A percentile compares a stretch with the other conserved stretches of the same genome.
Conservation (phyloP, 2,113 vertebrate species). For the Oryzias javanicus region DNA sequence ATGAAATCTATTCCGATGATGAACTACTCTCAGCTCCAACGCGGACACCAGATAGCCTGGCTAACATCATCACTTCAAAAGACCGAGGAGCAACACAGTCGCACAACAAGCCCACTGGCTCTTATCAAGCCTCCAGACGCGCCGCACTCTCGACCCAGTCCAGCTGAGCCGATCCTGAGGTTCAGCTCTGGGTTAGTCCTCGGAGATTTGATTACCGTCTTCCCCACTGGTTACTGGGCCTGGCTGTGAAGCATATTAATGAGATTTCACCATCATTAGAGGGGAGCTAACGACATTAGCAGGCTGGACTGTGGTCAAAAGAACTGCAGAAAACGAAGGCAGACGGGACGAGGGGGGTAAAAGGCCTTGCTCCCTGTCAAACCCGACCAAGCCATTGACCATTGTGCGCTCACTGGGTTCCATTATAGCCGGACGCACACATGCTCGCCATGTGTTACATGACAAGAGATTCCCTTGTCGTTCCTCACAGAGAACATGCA, state of each 20-base stretch:
- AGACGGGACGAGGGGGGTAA: conserved; percentile 3
- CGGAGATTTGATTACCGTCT: conserved; percentile 75
- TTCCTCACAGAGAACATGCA: conserved; percentile 25
- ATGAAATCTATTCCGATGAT: conserved; percentile 62
- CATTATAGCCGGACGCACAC: conserved; percentile 60
- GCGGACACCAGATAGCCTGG: conserved; percentile 63
- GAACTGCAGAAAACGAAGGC: conserved; percentile 45
- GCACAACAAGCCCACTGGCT: conserved; percentile 46
- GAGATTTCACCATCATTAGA: conserved; percentile 76
- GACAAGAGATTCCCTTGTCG: conserved; percentile 53
- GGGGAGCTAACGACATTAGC: conserved; percentile 70
- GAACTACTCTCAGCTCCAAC: conserved; percentile 36
- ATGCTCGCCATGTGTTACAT: conserved; percentile 32
- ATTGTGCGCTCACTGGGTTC: conserved; percentile 42
- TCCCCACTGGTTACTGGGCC: conserved; percentile 70
- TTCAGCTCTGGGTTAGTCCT: conserved; percentile 74
- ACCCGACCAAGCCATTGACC: conserved; percentile 41
- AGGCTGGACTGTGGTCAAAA: conserved; percentile 53
- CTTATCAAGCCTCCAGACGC: conserved; percentile 58
- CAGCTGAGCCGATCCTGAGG: conserved; percentile 56
- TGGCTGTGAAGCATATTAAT: conserved; percentile 79
- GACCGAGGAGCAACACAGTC: conserved; percentile 28
- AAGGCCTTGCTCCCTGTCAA: conserved; percentile 55
- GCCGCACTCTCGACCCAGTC: conserved; percentile 33
- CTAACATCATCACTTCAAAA: conserved; percentile 70